A percentile compares a stretch with the other conserved stretches of the same genome.
These are phyloP conservation scores for Amblyjoppa proteus DNA, from an alignment of 2,888 invertebrate genomes.

Conservation along the genomic window DNA sequence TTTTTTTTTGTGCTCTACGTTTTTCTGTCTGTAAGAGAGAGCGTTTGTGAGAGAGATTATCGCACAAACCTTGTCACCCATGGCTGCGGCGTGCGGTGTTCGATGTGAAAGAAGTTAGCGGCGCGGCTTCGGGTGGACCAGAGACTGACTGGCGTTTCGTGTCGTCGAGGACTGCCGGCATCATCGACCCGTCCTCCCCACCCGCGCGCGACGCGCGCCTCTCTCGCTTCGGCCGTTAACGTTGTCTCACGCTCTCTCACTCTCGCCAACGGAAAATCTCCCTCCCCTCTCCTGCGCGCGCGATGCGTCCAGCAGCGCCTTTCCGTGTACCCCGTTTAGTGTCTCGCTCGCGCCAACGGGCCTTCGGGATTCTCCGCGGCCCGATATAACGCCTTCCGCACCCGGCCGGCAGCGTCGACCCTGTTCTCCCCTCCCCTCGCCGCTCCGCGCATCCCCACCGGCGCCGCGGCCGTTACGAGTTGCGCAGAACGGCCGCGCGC, in stretches of 20 bases:
- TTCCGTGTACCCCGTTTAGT: conserved; percentile 38
- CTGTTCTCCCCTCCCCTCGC: conserved; percentile 42
- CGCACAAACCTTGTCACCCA: conserved; percentile 84
- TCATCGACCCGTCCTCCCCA: conserved; percentile 88
- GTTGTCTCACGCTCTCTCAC: conserved; percentile 68
- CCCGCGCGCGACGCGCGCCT: conserved; percentile 84
- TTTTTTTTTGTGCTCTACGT: not conserved
- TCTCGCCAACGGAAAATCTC: conserved; percentile 71
- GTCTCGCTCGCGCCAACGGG: conserved; percentile 52
- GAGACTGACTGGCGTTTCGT: conserved; percentile 86
- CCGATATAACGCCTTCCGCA: conserved; percentile 47
- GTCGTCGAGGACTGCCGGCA: conserved; percentile 83
- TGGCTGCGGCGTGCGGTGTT: conserved; percentile 87
- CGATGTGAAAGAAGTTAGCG: conserved; percentile 86
- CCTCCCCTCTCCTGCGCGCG: conserved; percentile 75
- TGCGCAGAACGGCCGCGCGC: too few relatives aligned
- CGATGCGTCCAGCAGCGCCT: conserved; percentile 63
- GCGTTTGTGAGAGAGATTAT: conserved; percentile 70
- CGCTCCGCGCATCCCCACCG: conserved; percentile 38
- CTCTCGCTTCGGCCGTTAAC: conserved; percentile 76
- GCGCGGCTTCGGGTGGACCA: conserved; percentile 89
- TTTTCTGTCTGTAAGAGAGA: conserved; percentile 58
- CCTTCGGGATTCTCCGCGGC: conserved; percentile 47
- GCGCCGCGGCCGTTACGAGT: too few relatives aligned
- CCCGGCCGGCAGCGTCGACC: conserved; percentile 55